Base-by-base conservation (phyloP, 2,888 invertebrate genomes). In the Agrotis exclamationis region DNA sequence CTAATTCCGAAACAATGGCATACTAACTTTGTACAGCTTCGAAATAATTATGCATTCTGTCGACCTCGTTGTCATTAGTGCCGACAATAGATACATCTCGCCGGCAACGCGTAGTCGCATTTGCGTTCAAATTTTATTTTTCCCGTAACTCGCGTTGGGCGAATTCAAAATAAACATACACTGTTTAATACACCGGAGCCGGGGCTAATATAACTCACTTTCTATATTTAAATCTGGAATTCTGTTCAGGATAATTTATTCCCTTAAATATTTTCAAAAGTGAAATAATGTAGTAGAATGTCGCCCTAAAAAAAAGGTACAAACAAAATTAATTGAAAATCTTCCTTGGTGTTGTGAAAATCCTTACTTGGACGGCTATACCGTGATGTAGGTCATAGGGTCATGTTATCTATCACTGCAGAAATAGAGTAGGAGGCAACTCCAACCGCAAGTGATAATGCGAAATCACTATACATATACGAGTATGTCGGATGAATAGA, bases 181-280 rank as follows among this genome's bases (percentile, higher is more conserved):
- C 80, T 86, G 91, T 91, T 94, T 93, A 91, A 93, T 92, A 90
- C 91, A 93, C 90, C 86, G 91, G 92, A 93, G 93, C 88, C 92
- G 88, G 57, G 73, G 86, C 90, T 86, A 85, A 93, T 92, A 93
- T 92, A 90, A 84, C 79, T 83, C 84, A 76, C 63, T 76, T 68
- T 82, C 85, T 89, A 88, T 87, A 88, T 87, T 84, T 85, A 87
- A 74, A 80, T 66, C 44, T 63, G 66, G 82, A 81, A 65, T 78
- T 74, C 57, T 77, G 76, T 70, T 74, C 70, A n/a, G 44, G 39
- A 62, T 65, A 73, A 81, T 79, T 77, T 58, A 48, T 48, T 28
- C 59, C 60, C 18, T 64, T 60, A 67, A 44, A 67, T 58, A 50
- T 50, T 50, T 16, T 45, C 44, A 51, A 67, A 66, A 70, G 18